These are phyloP conservation scores for Chionomys nivalis DNA, from an alignment of 2,113 vertebrate species.

Conservation along the genomic window DNA sequence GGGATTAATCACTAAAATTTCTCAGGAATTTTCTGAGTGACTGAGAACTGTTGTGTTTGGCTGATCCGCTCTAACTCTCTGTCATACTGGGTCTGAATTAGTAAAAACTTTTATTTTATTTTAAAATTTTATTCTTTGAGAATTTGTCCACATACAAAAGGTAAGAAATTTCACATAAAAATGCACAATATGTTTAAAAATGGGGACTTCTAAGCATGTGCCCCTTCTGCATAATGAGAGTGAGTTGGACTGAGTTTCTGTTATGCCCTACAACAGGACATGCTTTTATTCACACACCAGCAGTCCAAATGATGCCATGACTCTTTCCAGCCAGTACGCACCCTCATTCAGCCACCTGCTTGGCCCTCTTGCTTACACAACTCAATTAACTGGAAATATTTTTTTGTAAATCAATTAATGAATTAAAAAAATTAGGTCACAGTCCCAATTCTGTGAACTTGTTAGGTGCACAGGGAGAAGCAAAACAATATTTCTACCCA, in stretches of 20 bases:
- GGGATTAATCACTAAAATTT: not conserved
- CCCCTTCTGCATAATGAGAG: not conserved
- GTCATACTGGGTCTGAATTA: not conserved
- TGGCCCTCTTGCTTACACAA: not conserved
- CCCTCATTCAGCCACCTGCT: not conserved
- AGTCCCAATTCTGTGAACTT: not conserved
- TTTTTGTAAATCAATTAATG: not conserved
- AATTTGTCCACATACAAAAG: not conserved
- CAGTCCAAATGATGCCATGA: not conserved
- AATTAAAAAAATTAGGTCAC: not conserved
- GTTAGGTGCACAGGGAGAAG: not conserved
- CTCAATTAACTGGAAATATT: conserved; percentile 22
- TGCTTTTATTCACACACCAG: not conserved
- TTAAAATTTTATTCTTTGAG: not conserved
- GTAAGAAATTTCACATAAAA: conserved; percentile 15
- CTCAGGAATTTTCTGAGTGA: not conserved
- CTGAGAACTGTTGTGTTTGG: not conserved
- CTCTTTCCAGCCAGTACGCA: not conserved
- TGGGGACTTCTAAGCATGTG: not conserved
- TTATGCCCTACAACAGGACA: not conserved
- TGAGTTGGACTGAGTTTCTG: not conserved
- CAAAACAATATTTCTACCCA: not conserved
- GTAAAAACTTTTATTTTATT: not conserved
- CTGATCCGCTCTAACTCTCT: not conserved
- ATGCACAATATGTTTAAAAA: conserved; percentile 4